Evolutionary conservation across 1,140 invertebrate species (phyloP), one percentile per base, ranked within the genome.

Genomic region (Caenorhabditis inopinata): DNA sequence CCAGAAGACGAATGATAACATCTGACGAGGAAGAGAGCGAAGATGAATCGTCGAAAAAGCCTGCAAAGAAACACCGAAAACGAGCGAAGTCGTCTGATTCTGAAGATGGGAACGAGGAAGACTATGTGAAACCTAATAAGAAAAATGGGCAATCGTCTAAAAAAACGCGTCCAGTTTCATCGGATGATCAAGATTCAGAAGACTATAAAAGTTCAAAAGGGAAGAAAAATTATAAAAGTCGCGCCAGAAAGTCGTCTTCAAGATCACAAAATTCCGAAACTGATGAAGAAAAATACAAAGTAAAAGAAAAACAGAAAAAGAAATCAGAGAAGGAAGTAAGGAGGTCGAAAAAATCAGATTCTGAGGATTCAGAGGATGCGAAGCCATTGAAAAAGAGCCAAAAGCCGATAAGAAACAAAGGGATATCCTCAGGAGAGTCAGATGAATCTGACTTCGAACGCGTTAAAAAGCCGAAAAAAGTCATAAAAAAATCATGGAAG

Each of bases 331-430:
- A 76, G 47, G 7, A 76, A 16, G 45, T 16, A 48, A 7, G 5
- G 9, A 27, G 14, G 9, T 32, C 27, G 12, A 21, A 76, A 1
- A 45, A 76, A 49, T 35, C 38, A 42, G 27, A 29, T 49, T 9
- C 1, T n/a, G n/a, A n/a, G n/a, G n/a, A n/a, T n/a, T 46, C 46
- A 16, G 16, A 42, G 38, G 12, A 45, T 42, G 38, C 21, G 73
- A 74, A 74, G n/a, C 11, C 35, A n/a, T 46, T n/a, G 16, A n/a
- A 23, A 25, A 75, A 35, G 21, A 75, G 14, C 18, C 6, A n/a
- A 45, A 42, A 78, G 49, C n/a, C 16, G 25, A 16, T 25, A 53
- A 78, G 7, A 35, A 68, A 25, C 21, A 78, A 68, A 76, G 74
- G n/a, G n/a, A n/a, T n/a, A n/a, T n/a, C n/a, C n/a, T n/a, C n/a